These are phyloP conservation scores for Microtus ochrogaster DNA, from an alignment of 2,113 vertebrate genomes.

Conservation along the genomic window DNA sequence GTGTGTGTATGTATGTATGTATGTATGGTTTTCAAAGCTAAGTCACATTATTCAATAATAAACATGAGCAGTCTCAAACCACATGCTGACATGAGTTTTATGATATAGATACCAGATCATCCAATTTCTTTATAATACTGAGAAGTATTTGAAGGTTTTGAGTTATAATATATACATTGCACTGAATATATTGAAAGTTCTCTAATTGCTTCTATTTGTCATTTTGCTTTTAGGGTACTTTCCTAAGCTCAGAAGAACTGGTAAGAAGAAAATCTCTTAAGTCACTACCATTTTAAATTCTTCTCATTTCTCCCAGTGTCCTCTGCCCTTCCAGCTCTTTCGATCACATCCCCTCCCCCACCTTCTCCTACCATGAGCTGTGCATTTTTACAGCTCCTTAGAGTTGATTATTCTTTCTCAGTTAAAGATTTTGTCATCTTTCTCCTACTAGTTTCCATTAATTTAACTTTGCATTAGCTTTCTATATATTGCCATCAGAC, in stretches of 20 bases:
- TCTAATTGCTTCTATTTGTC: constrained; percentile 33
- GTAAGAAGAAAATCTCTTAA: constrained; percentile 36
- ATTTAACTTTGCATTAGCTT: constrained; percentile 5
- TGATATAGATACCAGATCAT: not conserved
- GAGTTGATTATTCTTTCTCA: not conserved
- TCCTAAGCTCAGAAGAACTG: constrained; percentile 79
- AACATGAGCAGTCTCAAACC: not conserved
- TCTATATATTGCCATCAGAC: not conserved
- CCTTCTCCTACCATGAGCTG: not conserved
- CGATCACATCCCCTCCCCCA: not conserved
- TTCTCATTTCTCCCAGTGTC: not conserved
- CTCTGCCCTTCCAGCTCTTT: not conserved
- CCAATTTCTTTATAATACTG: constrained; percentile 44
- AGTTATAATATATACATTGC: not conserved
- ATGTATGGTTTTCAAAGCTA: not conserved
- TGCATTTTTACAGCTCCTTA: not conserved
- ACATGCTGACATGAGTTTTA: constrained; percentile 8
- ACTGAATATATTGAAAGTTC: constrained; percentile 42
- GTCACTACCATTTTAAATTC: constrained; percentile 56
- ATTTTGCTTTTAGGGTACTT: constrained; percentile 65
- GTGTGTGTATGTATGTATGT: not conserved
- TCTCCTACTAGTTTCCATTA: not conserved
- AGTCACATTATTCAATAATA: not conserved
- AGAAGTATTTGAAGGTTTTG: constrained; percentile 45
- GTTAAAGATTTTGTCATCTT: not conserved